phyloP scores from a whole-genome alignment of 2,888 invertebrate species.

The Griposia aprilina region DNA sequence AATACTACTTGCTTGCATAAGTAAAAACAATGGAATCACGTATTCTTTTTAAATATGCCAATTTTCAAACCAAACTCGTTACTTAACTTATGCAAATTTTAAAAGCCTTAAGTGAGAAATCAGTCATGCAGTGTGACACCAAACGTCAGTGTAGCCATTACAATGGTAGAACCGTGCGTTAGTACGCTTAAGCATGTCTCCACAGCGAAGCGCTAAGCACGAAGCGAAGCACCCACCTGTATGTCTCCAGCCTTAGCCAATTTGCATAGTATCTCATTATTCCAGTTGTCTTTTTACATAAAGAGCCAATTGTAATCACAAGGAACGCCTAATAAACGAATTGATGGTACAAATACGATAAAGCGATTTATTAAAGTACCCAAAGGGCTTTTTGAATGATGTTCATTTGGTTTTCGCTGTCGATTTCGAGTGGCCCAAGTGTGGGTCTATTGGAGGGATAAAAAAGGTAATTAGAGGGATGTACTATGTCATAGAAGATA shows the following conservation, averaged over 20 bases:
- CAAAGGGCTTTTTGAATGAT: constrained; percentile 69
- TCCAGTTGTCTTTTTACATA: constrained; percentile 47
- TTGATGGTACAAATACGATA: constrained; percentile 72
- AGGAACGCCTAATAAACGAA: constrained; percentile 64
- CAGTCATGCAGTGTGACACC: background rate
- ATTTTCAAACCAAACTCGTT: background rate
- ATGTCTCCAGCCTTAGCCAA: constrained; percentile 14
- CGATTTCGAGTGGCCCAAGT: constrained; percentile 59
- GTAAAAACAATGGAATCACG: background rate
- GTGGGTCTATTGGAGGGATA: background rate
- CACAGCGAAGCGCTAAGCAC: background rate
- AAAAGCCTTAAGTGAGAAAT: no score
- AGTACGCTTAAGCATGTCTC: background rate
- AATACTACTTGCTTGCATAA: background rate
- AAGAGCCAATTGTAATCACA: constrained; percentile 60
- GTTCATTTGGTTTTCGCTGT: constrained; percentile 71
- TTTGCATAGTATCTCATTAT: constrained; percentile 50
- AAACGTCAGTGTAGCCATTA: no score
- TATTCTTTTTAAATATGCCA: background rate
- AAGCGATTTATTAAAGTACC: constrained; percentile 73
- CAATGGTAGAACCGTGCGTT: background rate
- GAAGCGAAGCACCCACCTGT: background rate
- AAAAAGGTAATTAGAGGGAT: background rate
- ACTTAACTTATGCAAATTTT: background rate
- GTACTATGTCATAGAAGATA: background rate